A percentile compares a stretch with the other conserved stretches of the same genome.
Conservation (phyloP, 2,113 vertebrate species). For the Ageneiosus marmoratus region DNA sequence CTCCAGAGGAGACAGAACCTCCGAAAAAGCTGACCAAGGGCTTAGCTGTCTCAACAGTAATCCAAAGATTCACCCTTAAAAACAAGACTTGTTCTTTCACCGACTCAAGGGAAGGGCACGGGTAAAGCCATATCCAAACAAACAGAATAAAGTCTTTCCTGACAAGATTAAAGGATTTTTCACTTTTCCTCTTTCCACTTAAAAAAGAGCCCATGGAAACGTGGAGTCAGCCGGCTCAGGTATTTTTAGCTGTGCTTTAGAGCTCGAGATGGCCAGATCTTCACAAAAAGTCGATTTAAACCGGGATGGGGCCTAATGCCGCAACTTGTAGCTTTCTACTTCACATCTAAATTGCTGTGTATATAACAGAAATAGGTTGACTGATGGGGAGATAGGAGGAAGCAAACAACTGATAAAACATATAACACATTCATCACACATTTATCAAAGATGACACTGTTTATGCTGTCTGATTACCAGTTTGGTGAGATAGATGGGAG, state of each 20-base stretch:
- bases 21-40: constrained; percentile 22
- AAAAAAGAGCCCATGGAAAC: constrained; percentile 35
- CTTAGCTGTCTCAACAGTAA: constrained; percentile 44
- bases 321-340: background rate
- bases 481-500: background rate
- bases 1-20: constrained; percentile 37
- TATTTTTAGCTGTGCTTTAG: constrained; percentile 28
- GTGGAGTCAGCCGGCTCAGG: constrained; percentile 8
- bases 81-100: constrained; percentile 55
- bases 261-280: constrained; percentile 17
- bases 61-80: constrained; percentile 58
- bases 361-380: constrained; percentile 13
- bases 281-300: constrained; percentile 21
- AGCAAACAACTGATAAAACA: background rate
- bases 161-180: constrained; percentile 65
- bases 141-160: constrained; percentile 48
- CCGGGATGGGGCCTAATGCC: background rate
- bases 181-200: constrained; percentile 47
- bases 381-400: background rate
- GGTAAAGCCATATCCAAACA: constrained; percentile 41
- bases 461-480: background rate
- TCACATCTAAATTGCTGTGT: constrained; percentile 10
- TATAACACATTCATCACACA: background rate
- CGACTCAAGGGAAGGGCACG: constrained; percentile 25
- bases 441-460: constrained; percentile 6